Evolutionary conservation across 1,140 invertebrate species (phyloP).

Genomic region (Acyrthosiphon pisum): DNA sequence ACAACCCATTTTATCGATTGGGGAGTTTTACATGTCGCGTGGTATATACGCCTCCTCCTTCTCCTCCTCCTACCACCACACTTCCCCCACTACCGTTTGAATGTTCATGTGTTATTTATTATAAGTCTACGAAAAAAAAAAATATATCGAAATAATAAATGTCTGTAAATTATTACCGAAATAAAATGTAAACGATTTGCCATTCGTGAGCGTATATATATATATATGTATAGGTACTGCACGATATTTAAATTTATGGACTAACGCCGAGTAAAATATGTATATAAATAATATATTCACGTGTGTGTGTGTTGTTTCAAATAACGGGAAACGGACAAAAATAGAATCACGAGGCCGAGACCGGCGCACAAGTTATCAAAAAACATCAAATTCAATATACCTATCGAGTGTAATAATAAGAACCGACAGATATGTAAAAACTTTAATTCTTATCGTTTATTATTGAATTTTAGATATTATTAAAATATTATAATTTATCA

Average conservation of each 20-base stretch:
- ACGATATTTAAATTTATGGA: slow-evolving; percentile 11
- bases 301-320: background rate
- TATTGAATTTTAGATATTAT: background rate
- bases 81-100: background rate
- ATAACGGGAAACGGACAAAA: background rate
- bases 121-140: background rate
- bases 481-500: background rate
- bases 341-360: background rate
- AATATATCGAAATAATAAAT: background rate
- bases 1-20: background rate
- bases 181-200: slow-evolving; percentile 12
- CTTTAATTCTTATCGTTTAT: background rate
- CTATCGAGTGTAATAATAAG: background rate
- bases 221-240: background rate
- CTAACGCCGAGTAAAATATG: background rate
- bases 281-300: background rate
- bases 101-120: background rate
- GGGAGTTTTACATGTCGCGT: background rate
- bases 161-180: background rate
- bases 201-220: background rate
- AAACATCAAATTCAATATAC: background rate
- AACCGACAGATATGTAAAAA: background rate
- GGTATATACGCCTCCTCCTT: background rate
- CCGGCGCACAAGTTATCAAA: background rate
- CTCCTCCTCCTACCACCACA: background rate